Evolutionary conservation across 2,888 invertebrate species (phyloP), one percentile per base, ranked within the genome.

Genomic region (Neoitamus cyanurus): DNA sequence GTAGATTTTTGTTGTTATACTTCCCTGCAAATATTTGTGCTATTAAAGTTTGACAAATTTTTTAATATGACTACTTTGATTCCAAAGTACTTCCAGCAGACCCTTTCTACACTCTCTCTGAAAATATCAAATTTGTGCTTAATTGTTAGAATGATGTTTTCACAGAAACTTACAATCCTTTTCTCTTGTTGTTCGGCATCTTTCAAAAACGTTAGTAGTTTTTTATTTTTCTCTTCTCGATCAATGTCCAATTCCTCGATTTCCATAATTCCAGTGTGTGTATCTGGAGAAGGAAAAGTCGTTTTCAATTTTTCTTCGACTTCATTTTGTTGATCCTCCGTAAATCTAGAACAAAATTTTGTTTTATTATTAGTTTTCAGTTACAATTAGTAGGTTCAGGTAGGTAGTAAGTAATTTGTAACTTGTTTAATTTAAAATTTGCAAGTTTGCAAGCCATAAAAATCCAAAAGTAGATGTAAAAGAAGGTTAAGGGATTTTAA

Each of bases 1-100:
- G 84, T 1, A 89, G 89, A 68, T 89, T 88, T 0, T 87, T 86
- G 86, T 90, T 90, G 42, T 88, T 88, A 85, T 90, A 90, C 87
- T 90, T 90, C 69, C 89, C 90, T 91, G 84, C 36, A 84, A 85
- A 20, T 15, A 58, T 34, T 20, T 3, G 9, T 37, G 0, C 25
- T 58, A n/a, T n/a, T n/a, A n/a, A n/a, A n/a, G n/a, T 31, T 48
- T 37, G 2, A 34, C 20, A 48, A 7, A 30, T 1, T 58, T 15
- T 78, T 42, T n/a, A 13, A 9, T 11, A 42, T 48, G 20, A 7
- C n/a, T 88, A 90, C 90, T 88, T 87, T 90, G 90, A 13, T 87
- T 85, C 90, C 90, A 90, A 31, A 89, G 87, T 13, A 87, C 88
- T 5, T 87, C 69, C 72, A 89, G 88, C 1, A 90, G 70, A 0